A percentile compares a stretch with the other conserved stretches of the same genome.
phyloP scores from a whole-genome alignment of 2,888 invertebrate species.

The Zhengitettix transpicula region DNA sequence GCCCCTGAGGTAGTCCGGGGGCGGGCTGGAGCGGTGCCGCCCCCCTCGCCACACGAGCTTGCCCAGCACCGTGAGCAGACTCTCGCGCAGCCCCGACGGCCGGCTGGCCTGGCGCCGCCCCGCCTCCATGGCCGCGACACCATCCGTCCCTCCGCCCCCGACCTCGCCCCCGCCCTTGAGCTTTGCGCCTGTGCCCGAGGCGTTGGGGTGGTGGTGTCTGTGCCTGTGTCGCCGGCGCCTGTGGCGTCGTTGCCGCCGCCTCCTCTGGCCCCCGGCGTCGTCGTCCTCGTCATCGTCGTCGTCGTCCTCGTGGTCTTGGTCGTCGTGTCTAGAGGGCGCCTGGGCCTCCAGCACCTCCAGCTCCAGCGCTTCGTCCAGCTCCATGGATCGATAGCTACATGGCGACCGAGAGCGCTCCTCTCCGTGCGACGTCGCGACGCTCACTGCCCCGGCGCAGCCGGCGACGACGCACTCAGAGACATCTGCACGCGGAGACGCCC shows the following conservation, averaged over 20 bases:
- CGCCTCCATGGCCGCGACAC: not conserved
- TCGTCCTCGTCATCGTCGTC: conserved; percentile 2
- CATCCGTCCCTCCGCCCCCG: not conserved
- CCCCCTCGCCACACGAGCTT: conserved; percentile 32
- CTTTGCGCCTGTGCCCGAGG: conserved; percentile 2
- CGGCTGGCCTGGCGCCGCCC: not conserved
- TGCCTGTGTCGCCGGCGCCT: not conserved
- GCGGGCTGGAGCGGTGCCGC: conserved; percentile 9
- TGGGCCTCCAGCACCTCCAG: conserved; percentile 13
- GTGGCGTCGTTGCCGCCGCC: conserved; percentile 2
- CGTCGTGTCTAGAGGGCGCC: not conserved
- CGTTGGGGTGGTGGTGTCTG: not conserved
- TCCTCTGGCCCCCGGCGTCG: not conserved
- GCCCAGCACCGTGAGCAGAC: conserved; percentile 44
- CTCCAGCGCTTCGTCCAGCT: conserved; percentile 10
- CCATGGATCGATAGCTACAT: not conserved
- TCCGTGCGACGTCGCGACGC: too few relatives aligned
- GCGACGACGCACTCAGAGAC: too few relatives aligned
- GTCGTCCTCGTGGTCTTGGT: conserved; percentile 1
- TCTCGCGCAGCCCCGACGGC: conserved; percentile 38
- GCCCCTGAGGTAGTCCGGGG: conserved; percentile 24
- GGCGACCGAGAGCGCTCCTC: too few relatives aligned
- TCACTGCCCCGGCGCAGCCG: too few relatives aligned
- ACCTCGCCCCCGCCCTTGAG: conserved; percentile 7
- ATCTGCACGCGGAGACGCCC: too few relatives aligned